Evolutionary conservation across 2,797 vertebrate species (phyloP).

Genomic region (Dryobates pubescens): DNA sequence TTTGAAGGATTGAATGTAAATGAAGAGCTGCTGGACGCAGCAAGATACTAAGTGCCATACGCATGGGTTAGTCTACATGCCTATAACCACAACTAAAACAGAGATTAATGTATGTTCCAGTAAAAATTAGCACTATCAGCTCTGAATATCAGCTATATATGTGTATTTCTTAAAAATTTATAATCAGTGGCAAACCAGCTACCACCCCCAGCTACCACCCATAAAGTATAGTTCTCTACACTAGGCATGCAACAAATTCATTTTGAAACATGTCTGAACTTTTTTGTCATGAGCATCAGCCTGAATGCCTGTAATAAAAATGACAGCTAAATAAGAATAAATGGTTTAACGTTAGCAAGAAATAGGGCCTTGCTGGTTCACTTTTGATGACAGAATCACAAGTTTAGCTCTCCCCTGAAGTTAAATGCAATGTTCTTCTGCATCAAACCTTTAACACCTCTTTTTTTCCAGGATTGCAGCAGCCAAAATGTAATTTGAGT

Average conservation of each 20-base stretch:
- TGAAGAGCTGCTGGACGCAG: neutral
- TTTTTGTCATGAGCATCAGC: conserved; percentile 67
- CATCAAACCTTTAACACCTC: conserved; percentile 67
- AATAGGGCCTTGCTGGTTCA: conserved; percentile 66
- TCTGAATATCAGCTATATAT: conserved; percentile 20
- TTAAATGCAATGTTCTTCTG: conserved; percentile 74
- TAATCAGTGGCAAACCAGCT: conserved; percentile 35
- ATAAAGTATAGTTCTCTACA: conserved; percentile 52
- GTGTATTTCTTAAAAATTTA: conserved; percentile 20
- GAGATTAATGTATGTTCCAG: neutral
- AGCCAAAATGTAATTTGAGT: conserved; percentile 78
- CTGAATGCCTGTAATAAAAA: conserved; percentile 77
- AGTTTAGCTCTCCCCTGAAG: conserved; percentile 76
- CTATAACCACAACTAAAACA: neutral
- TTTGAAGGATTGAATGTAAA: neutral
- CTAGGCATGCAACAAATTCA: conserved; percentile 42
- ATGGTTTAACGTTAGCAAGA: conserved; percentile 65
- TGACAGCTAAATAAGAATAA: conserved; percentile 79
- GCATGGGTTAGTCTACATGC: neutral
- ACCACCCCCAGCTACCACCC: conserved; percentile 41
- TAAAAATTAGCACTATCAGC: neutral
- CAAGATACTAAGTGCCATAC: neutral
- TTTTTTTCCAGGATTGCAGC: conserved; percentile 50
- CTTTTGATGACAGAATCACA: conserved; percentile 75
- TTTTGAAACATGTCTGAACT: conserved; percentile 68